A percentile compares a stretch with the other conserved stretches of the same genome.
phyloP scores from a whole-genome alignment of 2,113 vertebrate genomes.

The Nipponia nippon region DNA sequence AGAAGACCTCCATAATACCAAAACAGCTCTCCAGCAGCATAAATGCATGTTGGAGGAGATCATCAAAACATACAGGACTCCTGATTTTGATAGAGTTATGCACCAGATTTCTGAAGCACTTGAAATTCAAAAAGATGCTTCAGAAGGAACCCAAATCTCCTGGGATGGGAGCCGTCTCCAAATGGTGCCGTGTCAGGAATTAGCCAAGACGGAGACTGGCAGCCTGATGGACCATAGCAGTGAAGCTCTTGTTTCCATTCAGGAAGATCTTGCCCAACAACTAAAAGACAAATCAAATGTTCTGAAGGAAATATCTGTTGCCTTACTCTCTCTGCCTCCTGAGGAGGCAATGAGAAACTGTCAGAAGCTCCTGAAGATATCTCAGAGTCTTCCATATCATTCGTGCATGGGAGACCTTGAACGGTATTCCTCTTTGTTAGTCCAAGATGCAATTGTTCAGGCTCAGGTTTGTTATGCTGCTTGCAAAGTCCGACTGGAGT shows the following conservation, averaged over 20 bases:
- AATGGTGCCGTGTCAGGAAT: slow-evolving; percentile 70
- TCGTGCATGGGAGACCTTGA: slow-evolving; percentile 67
- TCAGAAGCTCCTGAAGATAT: slow-evolving; percentile 76
- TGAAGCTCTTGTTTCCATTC: slow-evolving; percentile 74
- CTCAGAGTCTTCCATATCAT: slow-evolving; percentile 69
- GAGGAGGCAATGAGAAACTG: slow-evolving; percentile 64
- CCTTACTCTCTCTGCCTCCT: slow-evolving; percentile 74
- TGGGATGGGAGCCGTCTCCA: slow-evolving; percentile 67
- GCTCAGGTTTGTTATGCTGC: slow-evolving; percentile 89
- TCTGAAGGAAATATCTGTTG: slow-evolving; percentile 80
- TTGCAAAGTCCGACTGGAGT: slow-evolving; percentile 81
- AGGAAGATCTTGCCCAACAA: slow-evolving; percentile 83
- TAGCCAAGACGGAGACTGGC: slow-evolving; percentile 65
- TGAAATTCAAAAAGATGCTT: slow-evolving; percentile 38
- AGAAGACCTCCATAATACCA: slow-evolving; percentile 81
- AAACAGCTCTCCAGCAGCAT: slow-evolving; percentile 80
- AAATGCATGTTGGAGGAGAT: slow-evolving; percentile 79
- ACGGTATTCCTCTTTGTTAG: slow-evolving; percentile 78
- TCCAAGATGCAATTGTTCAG: slow-evolving; percentile 89
- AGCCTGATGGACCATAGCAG: slow-evolving; percentile 31
- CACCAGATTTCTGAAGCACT: slow-evolving; percentile 79
- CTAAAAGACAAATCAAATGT: slow-evolving; percentile 84
- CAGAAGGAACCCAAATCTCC: slow-evolving; percentile 40
- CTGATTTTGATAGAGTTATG: slow-evolving; percentile 77
- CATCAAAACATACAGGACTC: slow-evolving; percentile 75